Base-by-base conservation (phyloP, 1,140 invertebrate genomes). In the Caenorhabditis latens region DNA sequence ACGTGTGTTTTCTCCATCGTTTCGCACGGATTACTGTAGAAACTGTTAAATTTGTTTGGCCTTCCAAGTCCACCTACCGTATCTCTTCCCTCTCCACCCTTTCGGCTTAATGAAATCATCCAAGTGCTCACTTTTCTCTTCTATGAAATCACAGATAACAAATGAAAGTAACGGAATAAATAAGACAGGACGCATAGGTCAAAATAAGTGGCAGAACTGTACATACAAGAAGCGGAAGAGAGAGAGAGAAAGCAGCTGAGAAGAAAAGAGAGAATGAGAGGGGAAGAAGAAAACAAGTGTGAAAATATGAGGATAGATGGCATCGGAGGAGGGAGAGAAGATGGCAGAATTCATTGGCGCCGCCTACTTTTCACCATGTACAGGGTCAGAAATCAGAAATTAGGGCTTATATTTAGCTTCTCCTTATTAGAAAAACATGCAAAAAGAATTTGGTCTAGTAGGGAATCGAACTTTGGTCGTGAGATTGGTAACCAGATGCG, bases 1-100 rank as follows among this genome's bases (percentile, higher is more conserved):
- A 57, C 4, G 4, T 50, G 24, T 61, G 42, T 32, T 75, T 83
- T 9, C 67, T 75, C 86, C 86, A 86, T 84, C 86, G 86, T 61
- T 84, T 84, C 48, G 83, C 58, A 21, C 83, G 21, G 14, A 79
- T 79, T 11, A 79, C 71, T 79, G 71, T 24, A 79, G 53, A 48
- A 19, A 75, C 2, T 40, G 4, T 16, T 40, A 3, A 42, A 40
- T n/a, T 65, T 65, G 5, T 9, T 53, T 2, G 50, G 50, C 11
- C 9, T 50, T 50, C 48, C 4, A 58, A 58, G 19, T 58, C 16
- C 9, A 40, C 71, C 5, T 79, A 79, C 71, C 71, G 71, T 79
- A 79, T 79, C 71, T 79, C 9, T 79, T 79, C 21, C 19, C 71
- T 24, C 71, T 9, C 5, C 21, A 50, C 11, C 71, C 71, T 19